A percentile compares a stretch with the other conserved stretches of the same genome.
Conservation (phyloP, 1,140 invertebrate species). For the Gonatopus flavifemur region DNA sequence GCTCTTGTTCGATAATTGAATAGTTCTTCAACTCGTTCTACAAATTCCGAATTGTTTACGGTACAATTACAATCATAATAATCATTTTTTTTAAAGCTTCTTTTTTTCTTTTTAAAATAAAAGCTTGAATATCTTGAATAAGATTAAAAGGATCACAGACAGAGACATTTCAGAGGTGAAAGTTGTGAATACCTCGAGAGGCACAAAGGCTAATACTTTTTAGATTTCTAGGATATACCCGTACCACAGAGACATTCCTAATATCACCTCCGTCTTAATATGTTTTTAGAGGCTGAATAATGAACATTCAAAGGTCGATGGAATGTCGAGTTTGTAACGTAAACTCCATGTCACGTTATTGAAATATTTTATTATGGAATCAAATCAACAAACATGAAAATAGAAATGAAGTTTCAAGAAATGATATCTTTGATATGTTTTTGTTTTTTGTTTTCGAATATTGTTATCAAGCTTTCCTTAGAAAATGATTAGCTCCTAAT, state of each 20-base stretch:
- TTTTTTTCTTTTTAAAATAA: conserved; percentile 17
- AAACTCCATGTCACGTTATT: conserved; percentile 29
- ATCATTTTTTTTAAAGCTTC: too few relatives aligned
- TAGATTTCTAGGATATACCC: conserved; percentile 27
- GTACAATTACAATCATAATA: too few relatives aligned
- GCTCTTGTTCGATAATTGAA: conserved; percentile 25
- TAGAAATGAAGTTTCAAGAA: too few relatives aligned
- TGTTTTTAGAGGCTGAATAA: conserved; percentile 39
- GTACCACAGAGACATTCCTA: conserved; percentile 24
- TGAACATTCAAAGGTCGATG: too few relatives aligned
- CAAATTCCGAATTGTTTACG: too few relatives aligned
- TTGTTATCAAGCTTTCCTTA: conserved; percentile 10
- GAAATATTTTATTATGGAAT: neutral
- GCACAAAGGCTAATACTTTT: conserved; percentile 40
- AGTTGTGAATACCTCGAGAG: conserved; percentile 28
- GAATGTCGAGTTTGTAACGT: conserved; percentile 36
- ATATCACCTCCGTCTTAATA: conserved; percentile 23
- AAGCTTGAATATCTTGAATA: conserved; percentile 45
- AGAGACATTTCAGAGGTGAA: conserved; percentile 36
- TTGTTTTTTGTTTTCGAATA: neutral
- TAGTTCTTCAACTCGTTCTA: too few relatives aligned
- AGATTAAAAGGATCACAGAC: conserved; percentile 50
- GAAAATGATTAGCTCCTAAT: conserved; percentile 40
- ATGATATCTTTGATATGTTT: too few relatives aligned
- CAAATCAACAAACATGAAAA: neutral